A percentile compares a stretch with the other conserved stretches of the same genome.
Evolutionary conservation across 2,888 invertebrate species (phyloP).

Genomic region (Patella caerulea): DNA sequence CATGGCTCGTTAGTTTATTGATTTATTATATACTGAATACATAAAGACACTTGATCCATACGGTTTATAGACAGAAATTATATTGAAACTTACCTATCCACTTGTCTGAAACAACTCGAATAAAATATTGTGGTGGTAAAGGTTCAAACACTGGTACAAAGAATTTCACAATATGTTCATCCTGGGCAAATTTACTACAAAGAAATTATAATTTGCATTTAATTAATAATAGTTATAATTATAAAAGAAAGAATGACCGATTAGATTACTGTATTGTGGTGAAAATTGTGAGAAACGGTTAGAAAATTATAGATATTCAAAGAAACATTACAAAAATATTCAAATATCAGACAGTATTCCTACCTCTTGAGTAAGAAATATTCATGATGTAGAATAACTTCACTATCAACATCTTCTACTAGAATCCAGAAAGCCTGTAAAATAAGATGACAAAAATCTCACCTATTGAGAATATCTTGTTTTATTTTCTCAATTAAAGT

Average conservation of each 20-base stretch:
- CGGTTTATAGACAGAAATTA: constrained; percentile 6
- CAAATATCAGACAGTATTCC: constrained; percentile 18
- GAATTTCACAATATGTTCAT: constrained; percentile 97
- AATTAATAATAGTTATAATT: too few relatives aligned
- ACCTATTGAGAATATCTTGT: neutral
- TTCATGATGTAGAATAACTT: constrained; percentile 90
- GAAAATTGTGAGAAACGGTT: too few relatives aligned
- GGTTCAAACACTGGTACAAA: constrained; percentile 99
- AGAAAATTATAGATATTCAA: neutral
- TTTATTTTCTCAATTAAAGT: neutral
- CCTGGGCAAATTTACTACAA: constrained; percentile 87
- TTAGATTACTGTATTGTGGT: too few relatives aligned
- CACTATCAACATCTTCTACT: constrained; percentile 77
- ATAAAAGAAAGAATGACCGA: too few relatives aligned
- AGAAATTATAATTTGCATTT: constrained; percentile 9
- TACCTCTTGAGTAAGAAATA: constrained; percentile 88
- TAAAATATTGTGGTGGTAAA: constrained; percentile 96
- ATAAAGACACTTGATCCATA: neutral
- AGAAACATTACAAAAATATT: neutral
- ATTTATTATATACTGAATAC: neutral
- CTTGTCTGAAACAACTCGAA: constrained; percentile 76
- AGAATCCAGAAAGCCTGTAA: constrained; percentile 77
- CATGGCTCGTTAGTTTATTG: too few relatives aligned
- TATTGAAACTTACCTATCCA: constrained; percentile 72
- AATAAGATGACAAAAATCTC: neutral